These are phyloP conservation scores for Sardinella longiceps DNA, from an alignment of 2,797 vertebrate genomes.

Conservation along the genomic window DNA sequence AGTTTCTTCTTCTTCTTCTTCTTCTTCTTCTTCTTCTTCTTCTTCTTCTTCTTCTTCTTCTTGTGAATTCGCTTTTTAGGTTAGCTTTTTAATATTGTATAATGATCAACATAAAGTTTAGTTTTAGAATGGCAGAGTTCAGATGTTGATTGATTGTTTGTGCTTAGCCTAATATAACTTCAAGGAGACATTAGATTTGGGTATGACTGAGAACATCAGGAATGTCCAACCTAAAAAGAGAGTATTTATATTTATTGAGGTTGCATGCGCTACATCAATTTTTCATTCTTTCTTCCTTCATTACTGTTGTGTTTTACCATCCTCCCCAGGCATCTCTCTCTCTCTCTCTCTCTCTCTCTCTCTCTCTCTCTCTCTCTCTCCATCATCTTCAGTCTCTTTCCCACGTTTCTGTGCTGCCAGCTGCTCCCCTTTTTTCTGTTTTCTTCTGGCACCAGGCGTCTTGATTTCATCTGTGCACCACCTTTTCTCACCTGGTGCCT, in stretches of 20 bases:
- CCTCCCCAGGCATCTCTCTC: conserved; percentile 50
- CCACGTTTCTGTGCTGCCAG: conserved; percentile 37
- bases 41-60: background rate
- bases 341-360: conserved; percentile 58
- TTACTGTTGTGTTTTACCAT: conserved; percentile 37
- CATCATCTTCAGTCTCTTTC: conserved; percentile 44
- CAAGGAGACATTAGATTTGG: background rate
- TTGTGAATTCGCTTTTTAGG: too few relatives aligned
- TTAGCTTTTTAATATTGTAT: too few relatives aligned
- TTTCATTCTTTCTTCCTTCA: background rate
- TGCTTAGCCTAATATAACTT: too few relatives aligned
- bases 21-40: background rate
- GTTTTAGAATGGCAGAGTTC: too few relatives aligned
- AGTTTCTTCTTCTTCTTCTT: background rate
- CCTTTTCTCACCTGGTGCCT: background rate
- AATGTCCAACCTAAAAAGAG: background rate
- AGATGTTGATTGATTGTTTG: too few relatives aligned
- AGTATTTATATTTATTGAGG: background rate
- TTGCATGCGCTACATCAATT: background rate
- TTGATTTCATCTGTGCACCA: conserved; percentile 30
- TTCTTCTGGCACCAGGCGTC: conserved; percentile 43
- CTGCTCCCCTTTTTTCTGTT: background rate
- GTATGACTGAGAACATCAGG: background rate
- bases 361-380: conserved; percentile 7
- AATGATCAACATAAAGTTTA: too few relatives aligned